Conservation (phyloP, 2,797 vertebrate species). For the Coendou prehensilis region DNA sequence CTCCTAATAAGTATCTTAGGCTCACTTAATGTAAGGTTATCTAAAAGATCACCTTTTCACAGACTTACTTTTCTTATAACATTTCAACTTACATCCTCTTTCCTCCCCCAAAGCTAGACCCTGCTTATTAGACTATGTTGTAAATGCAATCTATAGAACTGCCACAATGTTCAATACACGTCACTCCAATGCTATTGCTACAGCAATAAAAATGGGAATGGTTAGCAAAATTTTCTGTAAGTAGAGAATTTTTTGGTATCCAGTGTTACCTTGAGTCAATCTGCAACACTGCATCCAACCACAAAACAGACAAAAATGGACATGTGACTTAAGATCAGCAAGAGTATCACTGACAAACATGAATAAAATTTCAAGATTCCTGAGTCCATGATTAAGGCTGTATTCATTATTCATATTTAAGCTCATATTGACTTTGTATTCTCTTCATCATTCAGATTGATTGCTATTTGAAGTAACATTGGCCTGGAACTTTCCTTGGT, state of each 20-base stretch:
- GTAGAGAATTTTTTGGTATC: neutral
- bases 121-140: neutral
- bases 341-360: slow-evolving; percentile 31
- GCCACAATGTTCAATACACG: neutral
- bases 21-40: neutral
- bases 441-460: slow-evolving; percentile 33
- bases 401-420: neutral
- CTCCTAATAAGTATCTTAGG: neutral
- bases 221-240: neutral
- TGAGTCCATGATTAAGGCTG: neutral
- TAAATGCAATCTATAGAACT: slow-evolving; percentile 2
- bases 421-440: slow-evolving; percentile 20
- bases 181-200: neutral
- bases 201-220: neutral
- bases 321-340: neutral
- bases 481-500: slow-evolving; percentile 54
- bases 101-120: neutral
- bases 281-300: neutral
- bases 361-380: slow-evolving; percentile 45
- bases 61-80: neutral
- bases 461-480: slow-evolving; percentile 45
- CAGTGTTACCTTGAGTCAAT: neutral
- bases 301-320: neutral
- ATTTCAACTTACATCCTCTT: slow-evolving; percentile 12
- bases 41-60: slow-evolving; percentile 11